These are phyloP conservation scores for Ricordea florida DNA, from an alignment of 92 coral and sea anemone genomes.

Conservation along the genomic window DNA sequence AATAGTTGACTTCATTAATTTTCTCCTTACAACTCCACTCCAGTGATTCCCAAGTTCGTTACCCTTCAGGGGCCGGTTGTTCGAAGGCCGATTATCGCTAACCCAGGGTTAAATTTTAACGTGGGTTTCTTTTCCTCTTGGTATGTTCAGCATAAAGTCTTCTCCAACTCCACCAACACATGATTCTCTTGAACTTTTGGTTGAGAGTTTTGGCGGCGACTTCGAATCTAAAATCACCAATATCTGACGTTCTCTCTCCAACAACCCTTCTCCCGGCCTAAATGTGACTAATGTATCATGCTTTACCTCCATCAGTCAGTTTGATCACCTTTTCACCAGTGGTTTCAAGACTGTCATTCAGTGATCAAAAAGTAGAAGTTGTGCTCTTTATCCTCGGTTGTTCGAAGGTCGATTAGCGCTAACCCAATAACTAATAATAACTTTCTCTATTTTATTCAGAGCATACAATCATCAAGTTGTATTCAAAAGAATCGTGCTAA, in stretches of 20 bases:
- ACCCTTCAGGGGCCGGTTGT: no score
- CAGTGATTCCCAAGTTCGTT: no score
- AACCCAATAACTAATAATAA: background rate
- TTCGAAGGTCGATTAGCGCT: no score
- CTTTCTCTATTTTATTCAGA: background rate
- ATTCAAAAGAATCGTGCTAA: no score
- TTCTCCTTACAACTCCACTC: no score
- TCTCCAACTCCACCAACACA: slow-evolving; percentile 32
- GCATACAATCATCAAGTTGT: background rate
- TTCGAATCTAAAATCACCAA: slow-evolving; percentile 5
- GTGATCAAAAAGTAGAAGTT: background rate
- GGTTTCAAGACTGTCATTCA: background rate
- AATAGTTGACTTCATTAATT: no score
- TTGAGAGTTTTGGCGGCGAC: slow-evolving; percentile 17
- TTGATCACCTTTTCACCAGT: background rate
- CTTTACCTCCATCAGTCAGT: slow-evolving; percentile 4
- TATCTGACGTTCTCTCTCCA: background rate
- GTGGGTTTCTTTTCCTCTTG: no score
- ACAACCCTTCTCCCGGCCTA: background rate
- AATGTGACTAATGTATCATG: slow-evolving; percentile 10
- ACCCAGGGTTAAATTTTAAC: no score
- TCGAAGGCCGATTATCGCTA: no score
- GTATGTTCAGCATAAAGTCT: slow-evolving; percentile 21
- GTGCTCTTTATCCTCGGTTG: background rate
- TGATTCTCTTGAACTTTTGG: slow-evolving; percentile 1